phyloP scores from a whole-genome alignment of 2,888 invertebrate genomes.

The Cheilosia urbana region DNA sequence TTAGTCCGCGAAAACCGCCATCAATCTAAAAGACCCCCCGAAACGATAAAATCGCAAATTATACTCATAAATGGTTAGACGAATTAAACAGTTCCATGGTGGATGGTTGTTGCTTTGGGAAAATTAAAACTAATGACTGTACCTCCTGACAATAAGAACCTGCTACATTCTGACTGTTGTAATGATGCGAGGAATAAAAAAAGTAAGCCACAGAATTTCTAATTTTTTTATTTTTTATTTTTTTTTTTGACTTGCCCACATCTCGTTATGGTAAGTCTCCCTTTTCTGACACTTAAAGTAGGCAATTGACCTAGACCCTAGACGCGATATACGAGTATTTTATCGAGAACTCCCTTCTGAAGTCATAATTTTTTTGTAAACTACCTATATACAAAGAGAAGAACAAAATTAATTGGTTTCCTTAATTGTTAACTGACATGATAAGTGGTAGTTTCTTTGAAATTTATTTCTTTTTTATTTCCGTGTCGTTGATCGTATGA shows the following conservation, averaged over 20 bases:
- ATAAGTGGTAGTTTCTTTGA: slow-evolving; percentile 48
- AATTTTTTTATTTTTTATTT: not conserved
- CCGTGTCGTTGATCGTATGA: slow-evolving; percentile 5
- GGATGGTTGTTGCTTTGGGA: not conserved
- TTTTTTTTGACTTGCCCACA: slow-evolving; percentile 7
- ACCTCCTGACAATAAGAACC: too few species aligned
- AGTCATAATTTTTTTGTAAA: not conserved
- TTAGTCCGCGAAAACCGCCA: slow-evolving; percentile 7
- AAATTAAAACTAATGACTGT: not conserved
- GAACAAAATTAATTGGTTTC: slow-evolving; percentile 49
- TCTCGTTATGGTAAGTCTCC: slow-evolving; percentile 38
- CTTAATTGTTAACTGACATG: slow-evolving; percentile 54
- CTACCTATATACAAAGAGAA: slow-evolving; percentile 1
- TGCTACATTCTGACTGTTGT: too few species aligned
- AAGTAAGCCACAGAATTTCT: slow-evolving; percentile 23
- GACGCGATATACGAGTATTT: slow-evolving; percentile 31
- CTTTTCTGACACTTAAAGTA: slow-evolving; percentile 45
- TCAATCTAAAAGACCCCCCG: not conserved
- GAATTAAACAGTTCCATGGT: not conserved
- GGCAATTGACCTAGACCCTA: slow-evolving; percentile 54
- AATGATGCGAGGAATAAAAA: not conserved
- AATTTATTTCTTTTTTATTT: slow-evolving; percentile 35
- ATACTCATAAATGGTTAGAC: not conserved
- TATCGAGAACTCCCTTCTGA: slow-evolving; percentile 21
- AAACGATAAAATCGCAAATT: slow-evolving; percentile 9